Percentiles rank a stretch among this genome's conserved stretches.
Evolutionary conservation across 2,797 vertebrate species (phyloP).

Genomic region (Eurystomus glaucurus): DNA sequence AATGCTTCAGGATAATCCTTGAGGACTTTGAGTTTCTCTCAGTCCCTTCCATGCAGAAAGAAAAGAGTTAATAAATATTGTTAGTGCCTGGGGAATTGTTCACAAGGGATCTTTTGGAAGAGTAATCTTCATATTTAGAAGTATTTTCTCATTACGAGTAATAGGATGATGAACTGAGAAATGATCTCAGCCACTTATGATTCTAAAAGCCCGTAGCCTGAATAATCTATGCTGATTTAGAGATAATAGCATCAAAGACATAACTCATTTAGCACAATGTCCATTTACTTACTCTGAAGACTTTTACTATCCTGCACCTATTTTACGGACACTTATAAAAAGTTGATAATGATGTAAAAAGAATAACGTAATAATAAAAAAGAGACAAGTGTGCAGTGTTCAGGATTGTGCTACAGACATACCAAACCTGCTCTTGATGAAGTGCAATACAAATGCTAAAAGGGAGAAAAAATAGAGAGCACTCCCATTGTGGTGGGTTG

Average conservation of each 20-base stretch:
- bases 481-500: background rate
- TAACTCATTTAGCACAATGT: constrained; percentile 83
- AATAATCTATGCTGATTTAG: constrained; percentile 83
- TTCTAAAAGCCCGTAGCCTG: constrained; percentile 79
- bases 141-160: constrained; percentile 84
- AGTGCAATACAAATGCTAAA: background rate
- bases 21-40: background rate
- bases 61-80: constrained; percentile 76
- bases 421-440: background rate
- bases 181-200: constrained; percentile 80
- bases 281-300: constrained; percentile 81
- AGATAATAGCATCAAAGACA: constrained; percentile 81
- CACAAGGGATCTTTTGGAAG: constrained; percentile 77
- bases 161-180: constrained; percentile 85
- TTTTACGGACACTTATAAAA: constrained; percentile 64
- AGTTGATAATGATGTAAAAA: constrained; percentile 70
- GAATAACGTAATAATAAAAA: background rate
- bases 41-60: constrained; percentile 25
- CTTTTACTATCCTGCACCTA: constrained; percentile 73
- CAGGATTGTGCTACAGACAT: background rate
- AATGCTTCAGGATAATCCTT: constrained; percentile 4
- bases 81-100: constrained; percentile 63
- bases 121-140: constrained; percentile 81
- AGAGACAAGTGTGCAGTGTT: background rate
- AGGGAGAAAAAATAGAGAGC: background rate